These are phyloP conservation scores for rat (Rattus norvegicus) DNA, from an alignment of 2,113 vertebrate species.

Conservation along the genomic window GRCr8 NC_086026.1:55907501-55908000, in stretches of 20 bases:
- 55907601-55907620: background rate
- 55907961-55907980: background rate
- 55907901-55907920: background rate
- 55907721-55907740: background rate
- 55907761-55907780: conserved; percentile 3
- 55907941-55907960: background rate
- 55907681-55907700: background rate
- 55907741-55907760: background rate
- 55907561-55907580: conserved; percentile 24
- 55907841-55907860: conserved; percentile 34
- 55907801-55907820: conserved; percentile 2
- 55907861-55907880: background rate
- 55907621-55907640: conserved; percentile 1
- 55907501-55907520: conserved; percentile 19
- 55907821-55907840: background rate
- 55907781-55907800: conserved; percentile 16
- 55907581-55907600: background rate
- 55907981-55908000: background rate
- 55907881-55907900: conserved; percentile 24
- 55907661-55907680: background rate
- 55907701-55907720: background rate
- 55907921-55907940: background rate
- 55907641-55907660: background rate
- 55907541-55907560: conserved; percentile 21
- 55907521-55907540: conserved; percentile 50